Conservation (phyloP, 2,797 vertebrate species). For the Myiothlypis coronata region DNA sequence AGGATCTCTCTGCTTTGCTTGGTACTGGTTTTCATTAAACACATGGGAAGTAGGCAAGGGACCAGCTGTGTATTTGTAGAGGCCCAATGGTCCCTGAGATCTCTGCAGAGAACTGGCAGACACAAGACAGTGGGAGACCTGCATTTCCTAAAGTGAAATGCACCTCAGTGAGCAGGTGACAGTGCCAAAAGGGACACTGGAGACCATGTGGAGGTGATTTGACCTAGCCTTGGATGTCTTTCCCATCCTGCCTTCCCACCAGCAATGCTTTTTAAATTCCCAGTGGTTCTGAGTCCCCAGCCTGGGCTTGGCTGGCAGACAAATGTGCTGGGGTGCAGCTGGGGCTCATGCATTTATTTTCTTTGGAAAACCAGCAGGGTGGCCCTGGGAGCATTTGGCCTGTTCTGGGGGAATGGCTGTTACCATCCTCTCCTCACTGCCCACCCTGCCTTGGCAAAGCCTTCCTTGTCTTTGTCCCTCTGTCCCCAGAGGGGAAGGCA, state of each 20-base stretch:
- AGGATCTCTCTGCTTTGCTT: background rate
- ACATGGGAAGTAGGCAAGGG: background rate
- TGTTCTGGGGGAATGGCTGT: background rate
- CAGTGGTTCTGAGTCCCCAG: background rate
- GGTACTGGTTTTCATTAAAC: background rate
- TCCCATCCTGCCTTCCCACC: background rate
- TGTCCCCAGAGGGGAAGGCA: background rate
- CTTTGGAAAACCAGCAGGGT: background rate
- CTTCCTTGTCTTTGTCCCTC: background rate
- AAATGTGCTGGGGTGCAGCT: background rate
- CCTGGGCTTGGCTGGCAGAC: background rate
- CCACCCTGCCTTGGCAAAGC: background rate
- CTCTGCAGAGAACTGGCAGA: background rate
- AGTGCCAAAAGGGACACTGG: background rate
- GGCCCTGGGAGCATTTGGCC: background rate
- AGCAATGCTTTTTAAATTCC: background rate
- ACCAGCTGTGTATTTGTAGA: background rate
- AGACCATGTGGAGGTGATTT: background rate
- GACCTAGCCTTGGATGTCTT: background rate
- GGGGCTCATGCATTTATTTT: accelerated
- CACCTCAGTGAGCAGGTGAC: background rate
- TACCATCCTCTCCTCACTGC: background rate
- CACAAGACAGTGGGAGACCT: background rate
- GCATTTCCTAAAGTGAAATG: background rate
- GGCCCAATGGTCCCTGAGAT: background rate